Evolutionary conservation across 2,113 vertebrate species (phyloP).

Genomic region (Vulpes vulpes): DNA sequence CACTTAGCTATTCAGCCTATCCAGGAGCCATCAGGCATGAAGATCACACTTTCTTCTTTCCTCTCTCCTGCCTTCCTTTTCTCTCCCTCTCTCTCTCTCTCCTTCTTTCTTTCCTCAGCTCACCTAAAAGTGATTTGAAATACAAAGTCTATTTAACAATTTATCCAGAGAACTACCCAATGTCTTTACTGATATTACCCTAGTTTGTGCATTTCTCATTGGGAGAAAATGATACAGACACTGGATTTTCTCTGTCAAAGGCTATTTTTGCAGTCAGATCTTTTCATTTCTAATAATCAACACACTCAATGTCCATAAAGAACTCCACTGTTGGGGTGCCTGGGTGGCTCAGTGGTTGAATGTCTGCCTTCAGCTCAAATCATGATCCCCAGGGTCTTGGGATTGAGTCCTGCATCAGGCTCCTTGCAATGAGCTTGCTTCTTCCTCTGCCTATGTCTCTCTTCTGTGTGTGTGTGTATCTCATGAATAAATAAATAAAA

Average conservation of each 20-base stretch:
- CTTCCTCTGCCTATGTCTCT: too few species aligned
- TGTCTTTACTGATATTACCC: background rate
- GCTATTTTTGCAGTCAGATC: background rate
- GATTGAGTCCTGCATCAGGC: too few species aligned
- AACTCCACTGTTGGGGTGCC: too few species aligned
- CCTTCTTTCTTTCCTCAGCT: background rate
- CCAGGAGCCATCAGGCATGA: background rate
- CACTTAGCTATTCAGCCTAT: background rate
- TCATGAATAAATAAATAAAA: too few species aligned
- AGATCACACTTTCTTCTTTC: background rate
- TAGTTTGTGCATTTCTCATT: background rate
- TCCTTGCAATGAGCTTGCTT: too few species aligned
- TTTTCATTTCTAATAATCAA: constrained; percentile 7
- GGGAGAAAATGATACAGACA: background rate
- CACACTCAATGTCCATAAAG: background rate
- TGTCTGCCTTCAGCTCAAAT: too few species aligned
- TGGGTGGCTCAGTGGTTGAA: too few species aligned
- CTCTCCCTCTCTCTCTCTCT: too few species aligned
- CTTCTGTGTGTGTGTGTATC: too few species aligned
- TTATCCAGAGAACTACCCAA: background rate
- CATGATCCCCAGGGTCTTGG: too few species aligned
- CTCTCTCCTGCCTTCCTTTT: background rate
- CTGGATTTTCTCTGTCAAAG: background rate
- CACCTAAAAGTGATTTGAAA: constrained; percentile 22
- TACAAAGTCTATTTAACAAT: background rate